Conservation (phyloP, 2,888 invertebrate species). For the Sepioteuthis lessoniana region DNA sequence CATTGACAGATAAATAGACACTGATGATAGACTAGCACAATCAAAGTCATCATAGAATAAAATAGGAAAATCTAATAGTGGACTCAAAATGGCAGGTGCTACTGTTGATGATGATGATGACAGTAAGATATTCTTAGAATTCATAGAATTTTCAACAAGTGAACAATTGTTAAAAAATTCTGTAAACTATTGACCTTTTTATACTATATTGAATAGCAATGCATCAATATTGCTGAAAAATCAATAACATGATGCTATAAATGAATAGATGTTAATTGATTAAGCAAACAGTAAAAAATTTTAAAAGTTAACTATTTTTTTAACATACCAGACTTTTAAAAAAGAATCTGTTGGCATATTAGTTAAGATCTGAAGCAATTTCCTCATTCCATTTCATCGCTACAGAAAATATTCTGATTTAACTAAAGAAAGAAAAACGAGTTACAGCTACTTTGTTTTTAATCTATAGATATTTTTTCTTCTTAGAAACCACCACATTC, state of each 20-base stretch:
- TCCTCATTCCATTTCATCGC: background rate
- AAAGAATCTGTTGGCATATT: background rate
- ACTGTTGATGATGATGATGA: too few species aligned
- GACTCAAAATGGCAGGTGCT: too few species aligned
- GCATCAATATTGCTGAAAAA: background rate
- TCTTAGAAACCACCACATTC: background rate
- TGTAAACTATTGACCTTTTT: background rate
- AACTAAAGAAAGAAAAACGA: background rate
- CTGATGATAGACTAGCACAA: too few species aligned
- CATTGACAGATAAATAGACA: too few species aligned
- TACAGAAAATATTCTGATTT: background rate
- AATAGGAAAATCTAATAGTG: too few species aligned
- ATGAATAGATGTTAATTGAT: background rate
- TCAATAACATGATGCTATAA: background rate
- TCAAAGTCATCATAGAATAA: too few species aligned
- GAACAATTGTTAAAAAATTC: background rate
- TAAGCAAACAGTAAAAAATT: background rate
- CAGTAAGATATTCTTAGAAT: too few species aligned
- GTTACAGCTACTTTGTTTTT: background rate
- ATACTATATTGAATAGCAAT: background rate
- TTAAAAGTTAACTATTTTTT: background rate
- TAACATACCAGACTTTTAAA: background rate
- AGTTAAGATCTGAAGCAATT: background rate
- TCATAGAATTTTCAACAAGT: too few species aligned
- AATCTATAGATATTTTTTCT: background rate